Evolutionary conservation across 2,797 vertebrate species (phyloP).

Genomic region (Coccyzus lansbergi): DNA sequence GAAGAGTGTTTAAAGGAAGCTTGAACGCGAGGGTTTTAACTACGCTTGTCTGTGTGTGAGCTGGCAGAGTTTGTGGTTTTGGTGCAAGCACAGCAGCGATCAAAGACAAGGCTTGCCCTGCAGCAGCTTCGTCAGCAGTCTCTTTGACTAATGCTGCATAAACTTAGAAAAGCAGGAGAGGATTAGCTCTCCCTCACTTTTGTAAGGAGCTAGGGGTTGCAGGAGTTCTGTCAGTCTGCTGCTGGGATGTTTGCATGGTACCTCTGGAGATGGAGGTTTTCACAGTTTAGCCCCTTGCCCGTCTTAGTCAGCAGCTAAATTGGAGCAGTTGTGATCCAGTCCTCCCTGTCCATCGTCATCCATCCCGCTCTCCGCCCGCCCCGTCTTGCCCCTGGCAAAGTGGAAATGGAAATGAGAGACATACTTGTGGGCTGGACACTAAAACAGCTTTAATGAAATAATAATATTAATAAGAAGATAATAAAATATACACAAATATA

Average conservation of each 20-base stretch:
- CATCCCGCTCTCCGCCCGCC: too few relatives aligned
- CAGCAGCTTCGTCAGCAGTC: neutral
- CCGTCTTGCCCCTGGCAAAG: too few relatives aligned
- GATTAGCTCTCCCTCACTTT: neutral
- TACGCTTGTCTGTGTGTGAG: neutral
- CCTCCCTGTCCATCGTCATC: too few relatives aligned
- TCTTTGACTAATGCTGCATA: neutral
- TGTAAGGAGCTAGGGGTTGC: neutral
- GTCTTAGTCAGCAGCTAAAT: too few relatives aligned
- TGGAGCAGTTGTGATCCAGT: too few relatives aligned
- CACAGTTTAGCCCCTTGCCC: too few relatives aligned
- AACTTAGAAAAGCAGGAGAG: neutral
- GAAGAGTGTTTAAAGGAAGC: neutral
- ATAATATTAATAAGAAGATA: too few relatives aligned
- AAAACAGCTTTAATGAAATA: too few relatives aligned
- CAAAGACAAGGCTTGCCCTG: neutral
- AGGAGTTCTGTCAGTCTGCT: fast-evolving
- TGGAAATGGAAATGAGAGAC: too few relatives aligned
- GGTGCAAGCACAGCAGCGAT: neutral
- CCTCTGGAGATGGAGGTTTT: neutral
- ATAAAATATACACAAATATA: too few relatives aligned
- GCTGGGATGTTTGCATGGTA: neutral
- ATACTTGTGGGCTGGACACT: too few relatives aligned
- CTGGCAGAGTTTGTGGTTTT: neutral
- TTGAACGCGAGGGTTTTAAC: neutral